Base-by-base conservation (phyloP, 2,797 vertebrate genomes). In the Tapera naevia region DNA sequence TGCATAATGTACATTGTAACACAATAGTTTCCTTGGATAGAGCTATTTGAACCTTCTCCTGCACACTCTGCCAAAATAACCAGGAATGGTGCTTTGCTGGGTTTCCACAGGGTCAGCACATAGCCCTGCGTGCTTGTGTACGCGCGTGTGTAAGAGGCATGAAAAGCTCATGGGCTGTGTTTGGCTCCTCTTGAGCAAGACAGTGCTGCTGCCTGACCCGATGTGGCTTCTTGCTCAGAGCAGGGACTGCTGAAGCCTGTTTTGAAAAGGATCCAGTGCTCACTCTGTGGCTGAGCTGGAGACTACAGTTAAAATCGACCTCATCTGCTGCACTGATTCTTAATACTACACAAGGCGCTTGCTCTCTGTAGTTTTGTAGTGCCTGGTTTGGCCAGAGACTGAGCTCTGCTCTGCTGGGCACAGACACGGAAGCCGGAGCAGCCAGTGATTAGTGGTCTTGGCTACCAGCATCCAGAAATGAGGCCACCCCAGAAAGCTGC, bases 401-500 rank as follows among this genome's bases (percentile, higher is more conserved):
- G 45, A 67, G 60, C 78, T 65, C 65, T 60, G 58, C 65, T 56
- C 89, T 3, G 6, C 51, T 6, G 18, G 65, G 76, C 57, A 60
- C 62, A 46, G 54, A 13, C 6, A 0, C n/a, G 35, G 73, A 67
- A 67, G 70, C 67, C 37, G 5, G 23, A 13, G 28, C 33, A 71
- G 69, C 41, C 10, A 0, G 37, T 48, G 37, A 39, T 79, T 78
- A 79, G 89, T 0, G 48, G 75, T 75, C 76, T 78, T 65, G 76
- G 76, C 85, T 86, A 86, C 85, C 7, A 1, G 46, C 45, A 11
- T 6, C 50, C 81, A 71, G 56, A 58, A 82, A 79, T 18, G 73
- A 61, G 86, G 72, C 80, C 85, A 67, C 80, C 88, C 85, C 80
- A 67, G 88, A 75, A 91, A 79, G 54, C 75, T 92, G 83, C 71